Conservation (phyloP, 1,140 invertebrate genomes). For the Trypoxylus dichotomus region DNA sequence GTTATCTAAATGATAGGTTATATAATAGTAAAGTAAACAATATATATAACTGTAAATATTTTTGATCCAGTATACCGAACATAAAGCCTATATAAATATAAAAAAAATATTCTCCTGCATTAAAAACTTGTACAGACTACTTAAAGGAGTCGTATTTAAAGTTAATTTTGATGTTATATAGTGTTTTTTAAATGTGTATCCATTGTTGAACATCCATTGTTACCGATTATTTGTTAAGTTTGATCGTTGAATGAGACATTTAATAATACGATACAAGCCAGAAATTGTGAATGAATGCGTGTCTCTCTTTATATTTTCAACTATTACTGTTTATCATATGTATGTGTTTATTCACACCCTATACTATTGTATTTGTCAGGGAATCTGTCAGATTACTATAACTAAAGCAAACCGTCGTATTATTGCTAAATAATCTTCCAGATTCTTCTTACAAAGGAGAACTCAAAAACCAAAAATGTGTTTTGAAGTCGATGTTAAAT, state of each 20-base stretch:
- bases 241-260: constrained; percentile 4
- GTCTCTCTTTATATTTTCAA: not conserved
- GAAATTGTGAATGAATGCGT: constrained; percentile 6
- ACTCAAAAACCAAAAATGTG: not conserved
- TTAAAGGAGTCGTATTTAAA: not conserved
- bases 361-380: not conserved
- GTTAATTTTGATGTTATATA: constrained; percentile 17
- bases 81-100: not conserved
- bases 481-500: constrained; percentile 1
- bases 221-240: constrained; percentile 4
- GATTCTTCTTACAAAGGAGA: not conserved
- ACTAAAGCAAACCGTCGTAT: not conserved
- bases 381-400: not conserved
- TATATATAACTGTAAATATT: not conserved
- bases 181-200: constrained; percentile 12
- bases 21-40: too few relatives aligned
- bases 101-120: not conserved
- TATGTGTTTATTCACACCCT: constrained; percentile 7
- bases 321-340: constrained; percentile 10
- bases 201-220: constrained; percentile 16
- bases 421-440: not conserved
- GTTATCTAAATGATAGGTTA: not conserved
- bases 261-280: constrained; percentile 9
- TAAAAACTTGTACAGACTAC: not conserved
- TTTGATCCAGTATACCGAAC: constrained; percentile 1